Evolutionary conservation across 2,113 vertebrate species (phyloP).

Genomic region (Nibea coibor): DNA sequence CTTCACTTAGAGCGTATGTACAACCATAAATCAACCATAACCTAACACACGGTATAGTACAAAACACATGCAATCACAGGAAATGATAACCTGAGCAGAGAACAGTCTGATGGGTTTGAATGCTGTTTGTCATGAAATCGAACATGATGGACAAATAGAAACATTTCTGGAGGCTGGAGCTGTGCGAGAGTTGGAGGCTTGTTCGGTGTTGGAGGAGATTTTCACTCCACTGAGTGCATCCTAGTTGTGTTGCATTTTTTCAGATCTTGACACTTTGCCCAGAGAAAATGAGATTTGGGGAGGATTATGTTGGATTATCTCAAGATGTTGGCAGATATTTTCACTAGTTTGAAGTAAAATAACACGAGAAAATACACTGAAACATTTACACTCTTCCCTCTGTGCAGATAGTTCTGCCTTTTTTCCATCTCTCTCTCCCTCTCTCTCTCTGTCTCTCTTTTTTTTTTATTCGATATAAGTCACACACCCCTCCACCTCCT

Average conservation of each 20-base stretch:
- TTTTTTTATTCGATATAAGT: background rate
- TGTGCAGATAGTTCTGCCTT: background rate
- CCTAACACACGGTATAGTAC: too few relatives aligned
- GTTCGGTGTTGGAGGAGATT: background rate
- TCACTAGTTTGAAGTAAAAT: background rate
- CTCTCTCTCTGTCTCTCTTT: background rate
- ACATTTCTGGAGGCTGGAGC: background rate
- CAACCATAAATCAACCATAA: too few relatives aligned
- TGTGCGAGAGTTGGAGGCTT: background rate
- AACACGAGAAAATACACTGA: background rate
- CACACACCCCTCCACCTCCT: background rate
- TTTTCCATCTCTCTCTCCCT: background rate
- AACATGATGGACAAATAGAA: background rate
- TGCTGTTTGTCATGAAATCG: background rate
- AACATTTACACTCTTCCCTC: background rate
- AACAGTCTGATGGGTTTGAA: background rate
- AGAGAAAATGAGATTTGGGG: constrained; percentile 35
- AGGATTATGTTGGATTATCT: constrained; percentile 38
- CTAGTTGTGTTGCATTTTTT: background rate
- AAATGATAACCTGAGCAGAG: too few relatives aligned
- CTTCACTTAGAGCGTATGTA: too few relatives aligned
- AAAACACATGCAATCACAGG: too few relatives aligned
- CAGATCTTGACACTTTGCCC: constrained; percentile 15
- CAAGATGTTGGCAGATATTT: constrained; percentile 4
- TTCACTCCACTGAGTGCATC: background rate